Base-by-base conservation (phyloP, 2,113 vertebrate species). In the Polypterus senegalus region DNA sequence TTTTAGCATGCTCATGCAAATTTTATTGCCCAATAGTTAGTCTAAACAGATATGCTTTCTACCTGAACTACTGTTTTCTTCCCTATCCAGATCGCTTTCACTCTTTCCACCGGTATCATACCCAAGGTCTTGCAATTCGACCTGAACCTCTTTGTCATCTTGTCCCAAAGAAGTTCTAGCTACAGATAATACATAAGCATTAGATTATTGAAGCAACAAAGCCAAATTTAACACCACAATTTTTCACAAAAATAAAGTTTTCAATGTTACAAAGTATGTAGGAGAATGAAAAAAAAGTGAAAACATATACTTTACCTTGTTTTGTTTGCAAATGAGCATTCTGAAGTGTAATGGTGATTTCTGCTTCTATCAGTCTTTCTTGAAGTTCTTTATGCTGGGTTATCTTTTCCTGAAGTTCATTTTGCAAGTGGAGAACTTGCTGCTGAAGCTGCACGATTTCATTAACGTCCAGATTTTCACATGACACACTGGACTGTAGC, bases 41-140 rank as follows among this genome's bases (percentile, higher is more conserved):
- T 78, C 62, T 73, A 48, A 47, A 63, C 52, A 60, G 7, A 59
- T 66, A 76, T 65, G 67, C 66, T 0, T 67, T 81, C 74, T 91
- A 88, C 88, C 80, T 81, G 79, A 79, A 75, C 68, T 82, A 73
- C 74, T 85, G 67, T 75, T 82, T 73, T 87, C 88, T 66, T 74
- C 81, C 71, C 69, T 80, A 73, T 85, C 73, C 63, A 61, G 49
- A 0, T 60, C 74, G 56, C 77, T 73, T 72, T 87, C 87, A 83
- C 83, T 86, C 70, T 82, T 81, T 67, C 67, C 77, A 73, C 71
- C 77, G 63, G 81, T 76, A 78, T 78, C 81, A 63, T 72, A 82
- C 82, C 83, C 83, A 65, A 79, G 77, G 77, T 77, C 81, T 66
- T 83, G 81, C 46, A 72, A 66, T 51, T 85, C 81, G 77, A 82